A percentile compares a stretch with the other conserved stretches of the same genome.
phyloP scores from a whole-genome alignment of 2,797 vertebrate species.

The Pseudotriccus pelzelni region DNA sequence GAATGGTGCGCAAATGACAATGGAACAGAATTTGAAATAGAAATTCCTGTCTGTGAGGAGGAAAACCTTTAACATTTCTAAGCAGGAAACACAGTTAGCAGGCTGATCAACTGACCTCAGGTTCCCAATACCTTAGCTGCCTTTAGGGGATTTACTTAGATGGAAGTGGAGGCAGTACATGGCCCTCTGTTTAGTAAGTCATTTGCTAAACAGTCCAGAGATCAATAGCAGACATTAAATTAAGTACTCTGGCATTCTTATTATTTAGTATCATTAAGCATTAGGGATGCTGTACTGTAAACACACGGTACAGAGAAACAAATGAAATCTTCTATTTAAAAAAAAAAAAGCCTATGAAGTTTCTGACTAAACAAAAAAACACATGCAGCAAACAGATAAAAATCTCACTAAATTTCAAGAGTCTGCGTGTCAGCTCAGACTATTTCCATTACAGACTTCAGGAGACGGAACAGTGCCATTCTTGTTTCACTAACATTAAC shows the following conservation, averaged over 20 bases:
- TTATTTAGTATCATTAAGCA: constrained; percentile 63
- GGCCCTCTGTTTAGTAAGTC: background rate
- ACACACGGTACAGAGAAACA: constrained; percentile 62
- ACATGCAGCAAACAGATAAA: constrained; percentile 13
- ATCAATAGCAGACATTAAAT: constrained; percentile 57
- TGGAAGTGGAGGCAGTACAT: background rate
- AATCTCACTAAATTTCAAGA: constrained; percentile 49
- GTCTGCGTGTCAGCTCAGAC: constrained; percentile 32
- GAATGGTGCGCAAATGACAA: background rate
- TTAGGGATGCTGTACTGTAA: constrained; percentile 60
- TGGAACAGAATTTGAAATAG: background rate
- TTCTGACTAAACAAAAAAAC: constrained; percentile 54
- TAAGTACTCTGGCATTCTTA: constrained; percentile 64
- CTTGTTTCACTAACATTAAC: constrained; percentile 60
- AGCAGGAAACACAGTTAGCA: background rate
- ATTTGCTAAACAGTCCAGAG: constrained; percentile 15
- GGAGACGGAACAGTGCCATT: constrained; percentile 59
- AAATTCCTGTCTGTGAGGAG: background rate
- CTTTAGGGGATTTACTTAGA: background rate
- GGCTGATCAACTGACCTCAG: background rate
- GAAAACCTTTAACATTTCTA: background rate
- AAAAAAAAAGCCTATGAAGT: background rate
- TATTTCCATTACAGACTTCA: constrained; percentile 61
- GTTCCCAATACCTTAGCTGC: background rate
- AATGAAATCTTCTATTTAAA: constrained; percentile 55